Base-by-base conservation (phyloP, 2,113 vertebrate genomes). In the Micromys minutus region DNA sequence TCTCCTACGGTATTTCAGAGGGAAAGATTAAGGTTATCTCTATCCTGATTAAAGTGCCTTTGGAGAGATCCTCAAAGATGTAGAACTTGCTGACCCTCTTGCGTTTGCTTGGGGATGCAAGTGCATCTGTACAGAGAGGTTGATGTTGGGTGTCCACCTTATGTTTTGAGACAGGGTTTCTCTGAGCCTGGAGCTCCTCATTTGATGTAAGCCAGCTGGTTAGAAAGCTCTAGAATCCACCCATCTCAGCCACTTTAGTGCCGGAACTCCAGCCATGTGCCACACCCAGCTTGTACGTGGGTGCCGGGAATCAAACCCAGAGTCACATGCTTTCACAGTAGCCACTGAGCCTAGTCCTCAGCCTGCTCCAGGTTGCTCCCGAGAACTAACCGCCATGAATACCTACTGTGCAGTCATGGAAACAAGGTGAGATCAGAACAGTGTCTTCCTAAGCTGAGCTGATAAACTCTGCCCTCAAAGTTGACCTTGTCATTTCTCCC, bases 391-490 rank as follows among this genome's bases (percentile, higher is more conserved):
- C 0, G 2, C 17, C 57, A 21, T 0, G 3, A 65, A 21, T 19
- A 19, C 26, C 31, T 16, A 0, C 7, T 0, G 0, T 0, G 7
- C 1, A 0, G 31, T 36, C 34, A 15, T 15, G 39, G 24, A 1
- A 11, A 65, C 2, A 3, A 17, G 10, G 3, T 1, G 16, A 13
- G 50, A 36, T 9, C 12, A 8, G 16, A 47, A 22, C 0, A 79
- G 50, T 1, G 36, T 5, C 57, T 31, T 69, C 76, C 17, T 31
- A 24, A 29, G 15, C 45, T 3, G 31, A 24, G 7, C 50, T 31
- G 24, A 17, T 0, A 34, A 1, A 2, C 7, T 3, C 7, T 24
- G 4, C 2, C 77, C 50, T 36, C 11, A 34, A 15, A 61, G 36
- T 50, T 8, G 9, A 21, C 3, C 34, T 26, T 21, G 24, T 34